Evolutionary conservation across 2,113 vertebrate genomes (phyloP), one percentile per base, ranked within the genome.

Genomic region (Phalacrocorax brasilianus): DNA sequence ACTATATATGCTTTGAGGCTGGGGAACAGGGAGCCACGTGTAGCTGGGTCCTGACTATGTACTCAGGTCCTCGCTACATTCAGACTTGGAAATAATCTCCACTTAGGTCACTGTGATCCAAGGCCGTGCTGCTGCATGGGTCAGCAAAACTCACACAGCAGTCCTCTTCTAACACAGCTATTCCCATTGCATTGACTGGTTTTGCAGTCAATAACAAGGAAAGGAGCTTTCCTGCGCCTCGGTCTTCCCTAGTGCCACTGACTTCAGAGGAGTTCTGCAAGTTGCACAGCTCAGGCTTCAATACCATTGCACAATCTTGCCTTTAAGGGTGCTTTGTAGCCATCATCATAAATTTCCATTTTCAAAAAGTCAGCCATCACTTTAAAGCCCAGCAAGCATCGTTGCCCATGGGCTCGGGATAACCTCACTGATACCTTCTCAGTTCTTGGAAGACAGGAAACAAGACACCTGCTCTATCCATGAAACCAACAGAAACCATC

Each of bases 401-500:
- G n/a, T 20, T 42, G 44, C 38, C 38, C 56, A 33, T 7, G 30
- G 66, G 56, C 77, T 55, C 40, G n/a, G 53, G 82, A 88, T 53
- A 79, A 91, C 93, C 88, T 24, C 82, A 89, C 66, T 18, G 40
- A 75, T 49, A 83, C 12, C 38, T 74, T 59, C 67, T 76, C 83
- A 12, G 10, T 47, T 92, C 94, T 77, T 93, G 93, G 89, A 71
- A 85, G 68, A 84, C 0, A 63, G 49, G 88, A 86, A 95, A 92
- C 68, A 62, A 90, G 76, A 91, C 3, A 12, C 72, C 79, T 73
- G 83, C 59, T 74, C 72, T 47, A 32, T 66, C 77, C 93, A 85
- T n/a, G 71, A 88, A 96, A 82, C 52, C 81, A 85, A 17, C 19
- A 70, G 88, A 88, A 91, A 90, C 94, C 75, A 72, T 53, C 87